Evolutionary conservation across 2,113 vertebrate species (phyloP), one percentile per base, ranked within the genome.

Genomic region (Tenebrosternarchus preto): DNA sequence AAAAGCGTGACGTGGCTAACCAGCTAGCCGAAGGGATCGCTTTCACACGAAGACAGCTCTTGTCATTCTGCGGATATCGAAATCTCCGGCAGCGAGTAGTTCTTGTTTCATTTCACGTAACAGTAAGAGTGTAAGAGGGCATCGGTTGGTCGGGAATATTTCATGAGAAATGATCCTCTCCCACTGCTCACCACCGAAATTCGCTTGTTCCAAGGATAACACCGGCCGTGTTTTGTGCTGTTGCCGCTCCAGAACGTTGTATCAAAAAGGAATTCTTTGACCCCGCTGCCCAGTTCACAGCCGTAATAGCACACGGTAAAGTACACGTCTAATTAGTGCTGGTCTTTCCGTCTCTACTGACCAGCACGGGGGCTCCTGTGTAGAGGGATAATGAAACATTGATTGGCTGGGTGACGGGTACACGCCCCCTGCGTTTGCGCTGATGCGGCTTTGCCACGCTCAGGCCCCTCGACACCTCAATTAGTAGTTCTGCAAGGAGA

Each of bases 41-140:
- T 83, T 85, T 86, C 86, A 88, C 5, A 73, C 84, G 85, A 88
- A 83, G 88, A 89, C 83, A 78, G 67, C 84, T 66, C 77, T 79
- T 36, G 57, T 85, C 85, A 83, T 72, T 80, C 80, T 72, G 59
- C 22, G 16, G 22, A 75, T 73, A 82, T 24, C 73, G 80, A 67
- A 76, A 85, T 74, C 74, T 74, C 83, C 67, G 16, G 57, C 24
- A 25, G 63, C 79, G 66, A 81, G 82, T 57, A 36, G 46, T 71
- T 84, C 80, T 77, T n/a, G 68, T 56, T 78, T 83, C 77, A 57
- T 70, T 76, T 64, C 29, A 64, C 12, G 9, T 46, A 63, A 75
- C 67, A 56, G 59, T 79, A 79, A 70, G 56, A 39, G 59, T 46
- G 9, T 77, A 79, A 73, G 70, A 83, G 80, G 73, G 77, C 55